Percentiles rank a stretch among this genome's conserved stretches.
phyloP scores from a whole-genome alignment of 2,797 vertebrate species.

The Gymnoscopelus microlampas region DNA sequence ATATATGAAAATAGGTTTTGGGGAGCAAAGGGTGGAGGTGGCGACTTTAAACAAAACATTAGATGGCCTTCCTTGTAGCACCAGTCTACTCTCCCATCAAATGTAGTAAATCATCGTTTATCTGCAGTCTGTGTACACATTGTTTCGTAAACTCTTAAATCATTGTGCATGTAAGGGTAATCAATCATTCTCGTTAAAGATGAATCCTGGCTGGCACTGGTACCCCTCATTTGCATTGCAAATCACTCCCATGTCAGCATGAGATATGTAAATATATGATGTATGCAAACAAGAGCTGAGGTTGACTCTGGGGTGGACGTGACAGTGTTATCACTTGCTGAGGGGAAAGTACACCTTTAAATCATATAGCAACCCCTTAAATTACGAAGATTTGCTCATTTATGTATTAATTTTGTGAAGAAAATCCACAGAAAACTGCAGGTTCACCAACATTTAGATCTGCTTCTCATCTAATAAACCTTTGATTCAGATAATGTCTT shows the following conservation, averaged over 20 bases:
- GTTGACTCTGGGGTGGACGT: constrained; percentile 10
- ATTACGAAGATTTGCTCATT: neutral
- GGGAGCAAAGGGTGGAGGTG: too few relatives aligned
- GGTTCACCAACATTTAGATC: too few relatives aligned
- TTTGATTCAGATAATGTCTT: too few relatives aligned
- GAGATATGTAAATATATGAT: constrained; percentile 60
- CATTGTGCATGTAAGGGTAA: constrained; percentile 4
- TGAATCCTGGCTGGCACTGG: constrained; percentile 22
- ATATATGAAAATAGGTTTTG: too few relatives aligned
- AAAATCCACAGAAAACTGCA: too few relatives aligned
- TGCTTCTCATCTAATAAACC: too few relatives aligned
- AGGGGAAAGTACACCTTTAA: constrained; percentile 2
- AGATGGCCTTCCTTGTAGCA: neutral
- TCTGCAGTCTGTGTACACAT: neutral
- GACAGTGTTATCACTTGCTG: constrained; percentile 8
- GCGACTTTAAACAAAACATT: too few relatives aligned
- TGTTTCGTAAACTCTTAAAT: constrained; percentile 26
- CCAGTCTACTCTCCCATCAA: neutral
- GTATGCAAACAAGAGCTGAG: constrained; percentile 54
- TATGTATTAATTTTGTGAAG: too few relatives aligned
- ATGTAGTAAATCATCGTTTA: too few relatives aligned
- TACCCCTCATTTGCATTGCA: constrained; percentile 71
- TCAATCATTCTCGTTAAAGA: constrained; percentile 41
- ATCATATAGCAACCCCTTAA: constrained; percentile 14
- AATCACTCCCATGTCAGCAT: constrained; percentile 58